A percentile compares a stretch with the other conserved stretches of the same genome.
These are phyloP conservation scores for Rousettus madagascariensis DNA, from an alignment of 2,797 vertebrate species.

Conservation along the genomic window DNA sequence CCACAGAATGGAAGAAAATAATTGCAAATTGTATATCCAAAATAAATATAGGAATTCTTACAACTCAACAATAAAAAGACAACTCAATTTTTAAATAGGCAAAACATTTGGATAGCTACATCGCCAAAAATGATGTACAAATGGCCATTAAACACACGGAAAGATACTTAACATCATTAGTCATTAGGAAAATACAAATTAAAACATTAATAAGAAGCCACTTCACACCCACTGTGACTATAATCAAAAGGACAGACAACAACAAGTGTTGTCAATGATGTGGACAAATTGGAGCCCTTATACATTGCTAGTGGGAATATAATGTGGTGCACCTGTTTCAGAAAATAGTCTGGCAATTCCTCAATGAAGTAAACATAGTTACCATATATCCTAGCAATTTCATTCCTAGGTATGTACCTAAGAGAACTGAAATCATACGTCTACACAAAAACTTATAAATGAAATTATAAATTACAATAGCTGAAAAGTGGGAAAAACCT, in stretches of 20 bases:
- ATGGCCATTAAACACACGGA: background rate
- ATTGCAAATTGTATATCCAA: background rate
- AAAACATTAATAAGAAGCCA: background rate
- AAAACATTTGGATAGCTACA: background rate
- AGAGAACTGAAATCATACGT: slow-evolving; percentile 2
- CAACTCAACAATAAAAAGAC: background rate
- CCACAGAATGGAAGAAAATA: background rate
- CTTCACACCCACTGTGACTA: background rate
- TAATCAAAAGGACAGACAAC: background rate
- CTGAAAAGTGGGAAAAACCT: background rate
- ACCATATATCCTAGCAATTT: background rate
- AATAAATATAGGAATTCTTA: background rate
- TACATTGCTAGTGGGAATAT: background rate
- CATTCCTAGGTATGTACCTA: background rate
- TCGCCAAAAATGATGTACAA: slow-evolving; percentile 14
- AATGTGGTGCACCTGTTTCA: background rate
- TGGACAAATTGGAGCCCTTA: background rate
- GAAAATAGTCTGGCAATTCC: background rate
- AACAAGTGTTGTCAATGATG: background rate
- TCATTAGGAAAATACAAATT: background rate
- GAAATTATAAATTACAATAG: background rate
- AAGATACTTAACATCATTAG: background rate
- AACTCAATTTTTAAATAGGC: background rate
- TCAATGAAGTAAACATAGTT: background rate
- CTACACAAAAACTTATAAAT: background rate